Evolutionary conservation across 2,888 invertebrate genomes (phyloP).

Genomic region (Plebejus anna): DNA sequence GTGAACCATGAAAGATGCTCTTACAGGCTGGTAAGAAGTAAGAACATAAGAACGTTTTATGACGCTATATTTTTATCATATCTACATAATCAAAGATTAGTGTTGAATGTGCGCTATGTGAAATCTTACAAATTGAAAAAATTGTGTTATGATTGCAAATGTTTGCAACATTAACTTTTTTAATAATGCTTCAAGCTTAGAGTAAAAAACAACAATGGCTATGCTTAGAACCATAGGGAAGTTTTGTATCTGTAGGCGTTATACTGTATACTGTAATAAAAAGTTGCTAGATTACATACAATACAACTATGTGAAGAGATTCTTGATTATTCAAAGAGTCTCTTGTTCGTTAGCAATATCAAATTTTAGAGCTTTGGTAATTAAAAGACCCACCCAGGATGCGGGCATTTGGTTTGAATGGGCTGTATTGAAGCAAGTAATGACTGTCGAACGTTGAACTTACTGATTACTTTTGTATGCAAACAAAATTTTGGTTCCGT

Average conservation of each 20-base stretch:
- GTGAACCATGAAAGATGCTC: slow-evolving; percentile 62
- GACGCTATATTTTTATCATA: slow-evolving; percentile 19
- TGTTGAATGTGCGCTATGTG: neutral
- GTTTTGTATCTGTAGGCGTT: neutral
- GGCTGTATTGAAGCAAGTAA: slow-evolving; percentile 51
- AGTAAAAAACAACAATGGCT: neutral
- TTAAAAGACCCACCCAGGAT: slow-evolving; percentile 52
- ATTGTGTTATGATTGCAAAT: neutral
- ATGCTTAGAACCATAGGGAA: neutral
- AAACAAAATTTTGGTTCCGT: neutral
- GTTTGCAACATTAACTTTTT: neutral
- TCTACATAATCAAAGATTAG: slow-evolving; percentile 1
- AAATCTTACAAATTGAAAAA: neutral
- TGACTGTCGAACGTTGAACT: slow-evolving; percentile 45
- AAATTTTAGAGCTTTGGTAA: slow-evolving; percentile 44
- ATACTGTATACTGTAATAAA: slow-evolving; percentile 7
- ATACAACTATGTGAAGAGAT: neutral
- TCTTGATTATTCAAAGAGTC: slow-evolving; percentile 10
- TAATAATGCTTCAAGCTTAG: neutral
- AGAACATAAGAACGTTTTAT: slow-evolving; percentile 28
- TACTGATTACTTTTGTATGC: slow-evolving; percentile 40
- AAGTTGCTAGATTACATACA: neutral
- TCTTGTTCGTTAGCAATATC: slow-evolving; percentile 30
- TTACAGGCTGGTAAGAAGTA: slow-evolving; percentile 36
- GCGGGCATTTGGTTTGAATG: slow-evolving; percentile 60